Base-by-base conservation (phyloP, 2,113 vertebrate species). In the Brachionichthys hirsutus region DNA sequence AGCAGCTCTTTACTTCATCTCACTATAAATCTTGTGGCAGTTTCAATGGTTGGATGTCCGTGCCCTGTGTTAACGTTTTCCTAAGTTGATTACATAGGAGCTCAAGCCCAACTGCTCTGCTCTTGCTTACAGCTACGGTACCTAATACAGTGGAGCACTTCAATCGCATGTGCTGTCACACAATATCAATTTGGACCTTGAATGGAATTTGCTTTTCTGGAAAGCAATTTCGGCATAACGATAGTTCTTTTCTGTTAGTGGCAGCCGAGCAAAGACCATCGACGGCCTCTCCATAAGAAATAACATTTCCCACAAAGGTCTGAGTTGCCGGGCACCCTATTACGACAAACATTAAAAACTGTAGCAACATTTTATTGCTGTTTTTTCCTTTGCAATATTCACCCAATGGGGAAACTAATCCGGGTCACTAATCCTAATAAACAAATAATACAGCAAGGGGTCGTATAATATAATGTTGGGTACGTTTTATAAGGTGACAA, bases 21-120 rank as follows among this genome's bases (percentile, higher is more conserved):
- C 83, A 84, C 85, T 74, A 78, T 90, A 90, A 89, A 90, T 89
- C 85, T 84, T 15, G 6, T 48, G 70, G 73, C 82, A 77, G 79
- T 80, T 85, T 84, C 46, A 83, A 64, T 78, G 78, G 78, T 65
- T 74, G 76, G 67, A 82, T 66, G 61, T 68, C 60, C 62, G 9
- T 73, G 72, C 77, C 47, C 66, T 65, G 70, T 77, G 85, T 82
- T 79, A 85, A 79, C 68, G 76, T 82, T 77, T 82, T 62, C 71
- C 77, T 43, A 56, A 77, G 74, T 64, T 85, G 81, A 88, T 89
- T 82, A 82, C 78, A 80, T 84, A 80, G 80, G 75, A 82, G 80
- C 82, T 85, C 58, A 79, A 77, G 73, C 81, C 61, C 22, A 75
- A 75, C 72, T 61, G 76, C 73, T 82, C 83, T 83, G 75, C 82